Evolutionary conservation across 2,113 vertebrate genomes (phyloP).

Genomic region (Ptychochromis oligacanthus): DNA sequence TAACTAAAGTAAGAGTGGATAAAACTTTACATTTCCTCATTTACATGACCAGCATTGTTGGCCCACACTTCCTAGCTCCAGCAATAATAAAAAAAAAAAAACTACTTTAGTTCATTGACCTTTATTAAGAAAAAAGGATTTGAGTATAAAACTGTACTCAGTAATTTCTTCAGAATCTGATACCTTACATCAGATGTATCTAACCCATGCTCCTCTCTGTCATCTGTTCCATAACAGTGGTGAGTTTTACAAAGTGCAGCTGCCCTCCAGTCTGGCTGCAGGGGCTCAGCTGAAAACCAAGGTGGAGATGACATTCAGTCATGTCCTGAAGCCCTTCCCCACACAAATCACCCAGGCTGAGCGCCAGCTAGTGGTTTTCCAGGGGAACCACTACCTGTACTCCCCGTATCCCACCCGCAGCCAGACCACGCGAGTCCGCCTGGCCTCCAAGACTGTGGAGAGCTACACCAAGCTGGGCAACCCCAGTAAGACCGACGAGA

Average conservation of each 20-base stretch:
- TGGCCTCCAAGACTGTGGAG: conserved; percentile 94
- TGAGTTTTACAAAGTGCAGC: conserved; percentile 88
- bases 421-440: conserved; percentile 89
- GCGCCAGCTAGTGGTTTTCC: conserved; percentile 96
- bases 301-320: conserved; percentile 91
- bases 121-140: no score
- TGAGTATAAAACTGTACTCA: no score
- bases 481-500: conserved; percentile 89
- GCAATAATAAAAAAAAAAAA: no score
- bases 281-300: conserved; percentile 87
- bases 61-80: no score
- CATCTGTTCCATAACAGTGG: conserved; percentile 78
- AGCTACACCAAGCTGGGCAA: conserved; percentile 95
- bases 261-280: conserved; percentile 84
- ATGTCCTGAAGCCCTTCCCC: conserved; percentile 92
- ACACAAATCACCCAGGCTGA: conserved; percentile 95
- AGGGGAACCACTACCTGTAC: conserved; percentile 97
- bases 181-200: background rate
- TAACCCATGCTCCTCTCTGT: background rate
- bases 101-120: no score
- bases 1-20: no score
- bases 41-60: no score
- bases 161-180: background rate
- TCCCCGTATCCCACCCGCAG: conserved; percentile 90
- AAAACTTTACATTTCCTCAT: no score